Base-by-base conservation (phyloP, 2,888 invertebrate genomes). In the Dynastes hyllus region DNA sequence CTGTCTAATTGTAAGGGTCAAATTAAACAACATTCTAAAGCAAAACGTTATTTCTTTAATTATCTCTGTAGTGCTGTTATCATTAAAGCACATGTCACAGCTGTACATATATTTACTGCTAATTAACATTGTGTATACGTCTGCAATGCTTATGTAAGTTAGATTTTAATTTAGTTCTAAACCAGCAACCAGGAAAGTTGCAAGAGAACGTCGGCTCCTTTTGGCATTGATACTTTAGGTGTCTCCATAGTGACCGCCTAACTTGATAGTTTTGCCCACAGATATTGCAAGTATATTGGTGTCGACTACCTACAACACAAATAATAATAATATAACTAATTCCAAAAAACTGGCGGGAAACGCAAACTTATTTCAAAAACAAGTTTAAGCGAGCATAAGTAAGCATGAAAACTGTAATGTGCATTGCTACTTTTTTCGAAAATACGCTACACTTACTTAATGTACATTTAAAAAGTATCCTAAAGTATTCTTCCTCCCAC, bases 121-220 rank as follows among this genome's bases (percentile, higher is more conserved):
- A 22, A 50, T 8, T 58, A 73, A 45, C 5, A 8, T 73, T 58
- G 37, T 75, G 73, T 29, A 22, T 73, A 9, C 73, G 73, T 40
- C 5, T 29, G 11, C 40, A 13, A 75, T 75, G 73, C 50, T 75
- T 75, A 27, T 75, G 40, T 45, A 75, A 75, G 29, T 75, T 75
- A 45, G 58, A 63, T 45, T 75, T 75, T 22, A 75, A 45, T 27
- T 75, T 75, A 1, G 27, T 27, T 50, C 66, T 76, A 50, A 51
- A 76, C 45, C n/a, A 32, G 22, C 76, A 76, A 37, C 63, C 76
- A n/a, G 81, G 78, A 32, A 86, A 63, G 5, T 85, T 83, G 79
- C 90, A 90, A 32, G 78, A 80, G 81, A 89, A 90, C 81, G 85
- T 86, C 16, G 89, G 88, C 70, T 88, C 87, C 77, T 88, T 88